Evolutionary conservation across 2,888 invertebrate genomes (phyloP).

Genomic region (Cetonia aurata): DNA sequence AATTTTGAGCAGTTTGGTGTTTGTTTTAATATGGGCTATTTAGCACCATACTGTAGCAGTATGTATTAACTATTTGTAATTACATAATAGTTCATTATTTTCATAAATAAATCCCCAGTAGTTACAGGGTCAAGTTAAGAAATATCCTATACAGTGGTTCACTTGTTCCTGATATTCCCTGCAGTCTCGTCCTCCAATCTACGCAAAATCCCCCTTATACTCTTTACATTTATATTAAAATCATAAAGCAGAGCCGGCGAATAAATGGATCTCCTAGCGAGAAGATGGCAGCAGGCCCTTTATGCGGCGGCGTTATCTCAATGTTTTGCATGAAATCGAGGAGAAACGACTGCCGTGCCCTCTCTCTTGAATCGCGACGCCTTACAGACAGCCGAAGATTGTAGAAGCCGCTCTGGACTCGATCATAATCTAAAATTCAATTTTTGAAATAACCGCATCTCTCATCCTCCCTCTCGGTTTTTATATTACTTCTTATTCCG

Average conservation of each 20-base stretch:
- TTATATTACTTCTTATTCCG: slow-evolving; percentile 25
- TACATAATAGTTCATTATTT: too few species aligned
- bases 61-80: too few species aligned
- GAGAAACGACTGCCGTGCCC: not conserved
- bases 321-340: slow-evolving; percentile 31
- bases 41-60: too few species aligned
- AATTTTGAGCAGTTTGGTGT: too few species aligned
- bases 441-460: slow-evolving; percentile 30
- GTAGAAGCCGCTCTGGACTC: slow-evolving; percentile 24
- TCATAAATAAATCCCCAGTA: too few species aligned
- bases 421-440: slow-evolving; percentile 41
- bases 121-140: too few species aligned
- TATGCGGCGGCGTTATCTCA: slow-evolving; percentile 22
- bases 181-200: slow-evolving; percentile 8
- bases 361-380: not conserved
- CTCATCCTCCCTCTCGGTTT: slow-evolving; percentile 16
- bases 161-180: not conserved
- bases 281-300: slow-evolving; percentile 12
- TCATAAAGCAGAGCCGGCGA: slow-evolving; percentile 40
- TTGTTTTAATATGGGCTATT: too few species aligned
- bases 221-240: slow-evolving; percentile 48
- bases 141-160: too few species aligned
- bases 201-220: slow-evolving; percentile 22
- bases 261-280: slow-evolving; percentile 29
- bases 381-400: slow-evolving; percentile 6